Evolutionary conservation across 2,888 invertebrate species (phyloP), one percentile per base, ranked within the genome.

Genomic region (Yponomeuta malinellus): DNA sequence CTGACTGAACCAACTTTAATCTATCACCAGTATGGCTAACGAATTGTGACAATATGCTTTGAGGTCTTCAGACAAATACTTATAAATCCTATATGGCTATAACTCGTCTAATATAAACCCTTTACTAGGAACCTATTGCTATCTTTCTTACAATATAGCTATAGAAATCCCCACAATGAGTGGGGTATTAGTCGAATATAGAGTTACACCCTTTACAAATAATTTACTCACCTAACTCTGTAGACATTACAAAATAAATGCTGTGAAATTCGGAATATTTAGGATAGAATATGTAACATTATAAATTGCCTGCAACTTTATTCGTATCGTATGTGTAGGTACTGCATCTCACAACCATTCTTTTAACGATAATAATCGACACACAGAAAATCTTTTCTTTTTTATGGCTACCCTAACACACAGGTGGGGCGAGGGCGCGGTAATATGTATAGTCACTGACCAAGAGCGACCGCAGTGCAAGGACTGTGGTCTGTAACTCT

Each of bases 231-330:
- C 69, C 68, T 72, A 63, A 33, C 68, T 15, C 63, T 70, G 33
- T 23, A 70, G 69, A 72, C 64, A 65, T 71, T 70, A 71, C 64
- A 70, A 59, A 72, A 71, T 68, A 59, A 64, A 64, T 64, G 64
- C 64, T 23, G 64, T 64, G 3, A 64, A 64, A 64, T 64, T 64
- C 64, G 64, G 64, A 64, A 64, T 64, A 59, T 43, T 43, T 43
- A 43, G 9, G 43, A 8, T 43, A 63, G 63, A 63, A 15, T 5
- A 63, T 63, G 63, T 63, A 5, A 8, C 6, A 43, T 8, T 8
- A 43, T 43, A 43, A 43, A 43, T 43, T 43, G 43, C 43, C 43
- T 1, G 43, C 43, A 43, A 43, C 43, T 43, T 8, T 15, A 59
- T 4, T 59, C 12, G 12, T 59, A 3, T 59, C 52, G 15, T 59